phyloP scores from a whole-genome alignment of 1,140 invertebrate genomes.

The Tetranychus cinnabarinus region DNA sequence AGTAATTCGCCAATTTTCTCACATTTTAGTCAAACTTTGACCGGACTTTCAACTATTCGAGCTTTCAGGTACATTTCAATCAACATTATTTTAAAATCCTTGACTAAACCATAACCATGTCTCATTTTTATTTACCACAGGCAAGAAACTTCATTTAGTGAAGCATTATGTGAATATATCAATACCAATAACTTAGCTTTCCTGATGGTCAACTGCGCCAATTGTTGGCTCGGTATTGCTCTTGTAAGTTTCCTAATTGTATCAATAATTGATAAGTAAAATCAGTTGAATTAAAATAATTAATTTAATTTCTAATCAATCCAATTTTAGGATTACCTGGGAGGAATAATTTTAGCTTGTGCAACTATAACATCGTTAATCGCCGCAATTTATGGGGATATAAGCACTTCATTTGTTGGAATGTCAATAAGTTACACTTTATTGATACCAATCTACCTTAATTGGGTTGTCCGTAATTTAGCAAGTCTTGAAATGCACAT shows the following conservation, averaged over 20 bases:
- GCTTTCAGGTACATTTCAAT: constrained; percentile 23
- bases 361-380: constrained; percentile 34
- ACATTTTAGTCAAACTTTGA: constrained; percentile 31
- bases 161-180: constrained; percentile 34
- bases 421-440: constrained; percentile 51
- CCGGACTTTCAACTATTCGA: constrained; percentile 29
- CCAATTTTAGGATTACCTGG: constrained; percentile 42
- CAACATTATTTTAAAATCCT: constrained; percentile 12
- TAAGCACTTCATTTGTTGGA: constrained; percentile 25
- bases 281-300: constrained; percentile 1
- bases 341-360: constrained; percentile 44
- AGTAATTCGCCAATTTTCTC: constrained; percentile 29
- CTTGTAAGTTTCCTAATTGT: constrained; percentile 28
- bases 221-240: constrained; percentile 53
- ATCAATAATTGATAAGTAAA: background rate
- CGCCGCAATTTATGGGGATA: constrained; percentile 15
- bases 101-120: background rate
- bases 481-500: constrained; percentile 56
- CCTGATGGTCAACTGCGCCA: constrained; percentile 47
- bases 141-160: constrained; percentile 26
- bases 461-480: constrained; percentile 49
- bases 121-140: background rate
- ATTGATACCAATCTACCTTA: constrained; percentile 29
- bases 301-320: no score
- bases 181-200: constrained; percentile 49